Evolutionary conservation across 2,113 vertebrate species (phyloP).

Genomic region (Gobiocypris rarus): DNA sequence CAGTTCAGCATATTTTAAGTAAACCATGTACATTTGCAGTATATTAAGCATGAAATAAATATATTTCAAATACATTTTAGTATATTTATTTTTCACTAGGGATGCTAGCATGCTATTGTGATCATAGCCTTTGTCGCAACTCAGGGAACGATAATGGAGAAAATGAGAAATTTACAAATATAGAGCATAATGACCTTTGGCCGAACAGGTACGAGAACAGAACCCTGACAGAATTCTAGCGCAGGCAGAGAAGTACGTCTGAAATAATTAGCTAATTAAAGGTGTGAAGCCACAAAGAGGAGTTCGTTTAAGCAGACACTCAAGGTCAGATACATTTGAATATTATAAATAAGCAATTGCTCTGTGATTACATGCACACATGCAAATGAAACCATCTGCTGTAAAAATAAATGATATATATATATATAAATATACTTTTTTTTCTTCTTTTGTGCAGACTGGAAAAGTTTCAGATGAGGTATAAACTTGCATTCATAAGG

Average conservation of each 20-base stretch:
- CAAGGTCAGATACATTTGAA: conserved; percentile 79
- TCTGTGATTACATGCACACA: conserved; percentile 68
- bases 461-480: conserved; percentile 42
- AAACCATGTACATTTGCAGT: no score
- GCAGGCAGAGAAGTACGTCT: conserved; percentile 68
- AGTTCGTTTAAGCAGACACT: conserved; percentile 64
- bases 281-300: conserved; percentile 72
- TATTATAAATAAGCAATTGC: conserved; percentile 73
- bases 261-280: conserved; percentile 80
- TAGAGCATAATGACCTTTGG: conserved; percentile 68
- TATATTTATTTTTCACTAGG: no score
- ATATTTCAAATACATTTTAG: no score
- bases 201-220: conserved; percentile 61
- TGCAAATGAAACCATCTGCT: conserved; percentile 75
- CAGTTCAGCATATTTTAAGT: no score
- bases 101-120: neutral
- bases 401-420: conserved; percentile 26
- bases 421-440: neutral
- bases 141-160: conserved; percentile 58
- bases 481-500: neutral
- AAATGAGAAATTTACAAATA: conserved; percentile 69
- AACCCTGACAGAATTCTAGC: conserved; percentile 66
- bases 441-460: conserved; percentile 14
- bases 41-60: no score
- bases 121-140: neutral